phyloP scores from a whole-genome alignment of 2,888 invertebrate species.

The Nemotelus pantherinus region DNA sequence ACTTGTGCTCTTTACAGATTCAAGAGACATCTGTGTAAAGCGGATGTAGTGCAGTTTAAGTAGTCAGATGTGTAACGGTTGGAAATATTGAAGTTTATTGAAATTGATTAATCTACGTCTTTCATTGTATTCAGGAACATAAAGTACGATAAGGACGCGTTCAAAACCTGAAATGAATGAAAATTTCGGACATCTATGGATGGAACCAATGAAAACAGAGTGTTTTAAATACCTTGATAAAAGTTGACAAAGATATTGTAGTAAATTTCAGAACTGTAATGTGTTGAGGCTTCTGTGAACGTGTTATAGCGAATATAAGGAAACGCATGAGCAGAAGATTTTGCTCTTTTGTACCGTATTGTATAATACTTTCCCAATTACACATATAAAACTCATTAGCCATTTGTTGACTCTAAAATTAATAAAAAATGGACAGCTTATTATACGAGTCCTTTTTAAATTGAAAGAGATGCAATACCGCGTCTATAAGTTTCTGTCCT shows the following conservation, averaged over 20 bases:
- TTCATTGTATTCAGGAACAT: conserved; percentile 46
- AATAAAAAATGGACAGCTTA: not conserved
- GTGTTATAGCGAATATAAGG: conserved; percentile 35
- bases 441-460: not conserved
- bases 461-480: conserved; percentile 23
- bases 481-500: conserved; percentile 41
- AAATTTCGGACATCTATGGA: not conserved
- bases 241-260: conserved; percentile 36
- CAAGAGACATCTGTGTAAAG: conserved; percentile 6
- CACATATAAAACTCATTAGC: conserved; percentile 41
- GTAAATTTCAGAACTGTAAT: conserved; percentile 45
- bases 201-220: not conserved
- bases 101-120: conserved; percentile 3
- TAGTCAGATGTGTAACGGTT: not conserved
- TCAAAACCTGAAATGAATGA: conserved; percentile 38
- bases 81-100: not conserved
- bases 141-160: conserved; percentile 44
- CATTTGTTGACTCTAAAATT: conserved; percentile 39
- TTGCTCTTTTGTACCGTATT: conserved; percentile 5
- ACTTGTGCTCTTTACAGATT: not conserved
- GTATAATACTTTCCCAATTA: conserved; percentile 44
- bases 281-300: conserved; percentile 41
- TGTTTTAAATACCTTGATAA: conserved; percentile 29
- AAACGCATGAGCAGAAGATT: conserved; percentile 35
- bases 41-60: not conserved